Evolutionary conservation across 2,888 invertebrate genomes (phyloP).

Genomic region (Microplitis manilae): DNA sequence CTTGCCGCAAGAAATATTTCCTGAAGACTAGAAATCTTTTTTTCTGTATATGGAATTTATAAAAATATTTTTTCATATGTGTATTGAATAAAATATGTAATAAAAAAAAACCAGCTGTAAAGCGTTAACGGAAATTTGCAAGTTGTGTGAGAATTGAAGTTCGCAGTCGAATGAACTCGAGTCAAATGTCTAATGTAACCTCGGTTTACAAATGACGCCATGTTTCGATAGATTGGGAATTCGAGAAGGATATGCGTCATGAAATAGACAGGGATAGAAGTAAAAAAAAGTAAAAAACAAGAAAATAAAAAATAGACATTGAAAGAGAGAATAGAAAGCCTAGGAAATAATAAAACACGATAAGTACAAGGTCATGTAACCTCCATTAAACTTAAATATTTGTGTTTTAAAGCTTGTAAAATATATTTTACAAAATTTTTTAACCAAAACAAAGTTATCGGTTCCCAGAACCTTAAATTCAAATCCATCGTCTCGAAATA

Average conservation of each 20-base stretch:
- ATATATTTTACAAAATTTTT: not conserved
- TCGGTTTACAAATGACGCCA: constrained; percentile 1
- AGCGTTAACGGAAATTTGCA: not conserved
- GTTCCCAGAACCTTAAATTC: not conserved
- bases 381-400: constrained; percentile 21
- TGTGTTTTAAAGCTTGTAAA: not conserved
- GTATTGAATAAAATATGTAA: not conserved
- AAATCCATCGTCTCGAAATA: no score
- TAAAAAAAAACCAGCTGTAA: not conserved
- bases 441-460: not conserved
- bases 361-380: constrained; percentile 25
- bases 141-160: not conserved
- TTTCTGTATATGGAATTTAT: no score
- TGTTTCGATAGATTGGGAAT: constrained; percentile 17
- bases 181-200: not conserved
- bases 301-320: constrained; percentile 18
- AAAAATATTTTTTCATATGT: no score
- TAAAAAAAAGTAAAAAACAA: constrained; percentile 8
- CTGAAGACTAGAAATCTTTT: no score
- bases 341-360: not conserved
- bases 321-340: constrained; percentile 7
- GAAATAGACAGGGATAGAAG: constrained; percentile 8
- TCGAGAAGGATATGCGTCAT: not conserved
- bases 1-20: not conserved
- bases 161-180: constrained; percentile 1